Percentiles rank a stretch among this genome's conserved stretches.
Evolutionary conservation across 2,797 vertebrate genomes (phyloP).

Genomic region (Lophotriccus pileatus): DNA sequence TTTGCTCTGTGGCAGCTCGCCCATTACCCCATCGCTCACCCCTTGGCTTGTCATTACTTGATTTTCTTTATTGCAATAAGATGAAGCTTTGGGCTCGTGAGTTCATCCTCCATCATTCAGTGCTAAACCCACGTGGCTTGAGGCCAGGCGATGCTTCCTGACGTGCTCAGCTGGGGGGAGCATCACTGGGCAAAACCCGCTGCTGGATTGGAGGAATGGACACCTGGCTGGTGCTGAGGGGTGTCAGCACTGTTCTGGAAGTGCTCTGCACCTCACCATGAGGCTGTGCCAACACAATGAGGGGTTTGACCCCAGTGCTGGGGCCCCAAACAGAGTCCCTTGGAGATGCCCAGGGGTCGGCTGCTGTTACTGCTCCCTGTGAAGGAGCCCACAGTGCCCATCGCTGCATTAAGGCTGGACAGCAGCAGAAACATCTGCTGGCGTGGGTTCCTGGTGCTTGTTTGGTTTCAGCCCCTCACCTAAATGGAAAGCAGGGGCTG

Average conservation of each 20-base stretch:
- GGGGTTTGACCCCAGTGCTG: not conserved
- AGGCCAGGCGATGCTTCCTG: not conserved
- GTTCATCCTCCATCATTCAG: not conserved
- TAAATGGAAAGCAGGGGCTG: not conserved
- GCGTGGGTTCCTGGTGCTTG: not conserved
- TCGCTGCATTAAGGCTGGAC: accelerated
- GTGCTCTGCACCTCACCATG: accelerated
- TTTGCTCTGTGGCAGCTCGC: not conserved
- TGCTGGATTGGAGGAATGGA: not conserved
- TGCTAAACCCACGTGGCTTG: not conserved
- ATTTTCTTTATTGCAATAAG: constrained; percentile 32
- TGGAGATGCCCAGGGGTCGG: not conserved
- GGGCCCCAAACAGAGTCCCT: not conserved
- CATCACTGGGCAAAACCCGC: not conserved
- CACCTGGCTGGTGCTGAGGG: not conserved
- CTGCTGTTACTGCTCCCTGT: accelerated
- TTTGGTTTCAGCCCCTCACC: not conserved
- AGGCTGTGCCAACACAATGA: not conserved
- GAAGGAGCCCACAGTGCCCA: not conserved
- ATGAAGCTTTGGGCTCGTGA: not conserved
- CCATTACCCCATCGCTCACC: not conserved
- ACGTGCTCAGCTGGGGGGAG: not conserved
- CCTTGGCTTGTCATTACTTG: not conserved
- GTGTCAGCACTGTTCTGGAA: not conserved
- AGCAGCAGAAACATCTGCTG: not conserved